Conservation (phyloP, 2,888 invertebrate genomes). For the Amiota minor region DNA sequence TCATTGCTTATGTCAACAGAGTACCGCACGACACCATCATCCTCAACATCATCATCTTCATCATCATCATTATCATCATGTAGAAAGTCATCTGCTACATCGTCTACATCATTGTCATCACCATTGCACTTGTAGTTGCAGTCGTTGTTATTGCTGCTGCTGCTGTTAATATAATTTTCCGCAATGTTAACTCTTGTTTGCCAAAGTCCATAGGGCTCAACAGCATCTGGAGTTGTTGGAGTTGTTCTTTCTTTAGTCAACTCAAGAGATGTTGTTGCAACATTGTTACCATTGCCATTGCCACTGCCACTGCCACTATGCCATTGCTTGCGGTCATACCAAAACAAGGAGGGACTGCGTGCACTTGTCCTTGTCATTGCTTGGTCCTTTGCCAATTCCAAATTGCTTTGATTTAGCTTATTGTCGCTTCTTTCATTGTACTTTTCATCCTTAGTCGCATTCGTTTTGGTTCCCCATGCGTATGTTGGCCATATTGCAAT, state of each 20-base stretch:
- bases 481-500: neutral
- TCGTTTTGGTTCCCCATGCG: too few species aligned
- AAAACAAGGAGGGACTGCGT: conserved; percentile 37
- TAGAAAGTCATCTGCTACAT: conserved; percentile 2
- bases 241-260: neutral
- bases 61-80: conserved; percentile 24
- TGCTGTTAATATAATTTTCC: conserved; percentile 63
- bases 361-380: neutral
- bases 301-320: conserved; percentile 25
- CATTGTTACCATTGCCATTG: neutral
- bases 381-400: conserved; percentile 49
- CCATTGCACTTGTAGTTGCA: conserved; percentile 37
- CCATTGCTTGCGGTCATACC: conserved; percentile 50
- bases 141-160: conserved; percentile 33
- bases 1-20: conserved; percentile 64
- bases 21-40: conserved; percentile 34
- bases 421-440: conserved; percentile 45
- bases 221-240: neutral
- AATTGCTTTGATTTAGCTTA: conserved; percentile 53
- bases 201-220: conserved; percentile 18
- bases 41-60: conserved; percentile 36
- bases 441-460: conserved; percentile 10
- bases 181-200: conserved; percentile 44
- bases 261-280: neutral
- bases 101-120: conserved; percentile 25